Evolutionary conservation across 2,797 vertebrate genomes (phyloP).

Genomic region (Serranus cabrilla): DNA sequence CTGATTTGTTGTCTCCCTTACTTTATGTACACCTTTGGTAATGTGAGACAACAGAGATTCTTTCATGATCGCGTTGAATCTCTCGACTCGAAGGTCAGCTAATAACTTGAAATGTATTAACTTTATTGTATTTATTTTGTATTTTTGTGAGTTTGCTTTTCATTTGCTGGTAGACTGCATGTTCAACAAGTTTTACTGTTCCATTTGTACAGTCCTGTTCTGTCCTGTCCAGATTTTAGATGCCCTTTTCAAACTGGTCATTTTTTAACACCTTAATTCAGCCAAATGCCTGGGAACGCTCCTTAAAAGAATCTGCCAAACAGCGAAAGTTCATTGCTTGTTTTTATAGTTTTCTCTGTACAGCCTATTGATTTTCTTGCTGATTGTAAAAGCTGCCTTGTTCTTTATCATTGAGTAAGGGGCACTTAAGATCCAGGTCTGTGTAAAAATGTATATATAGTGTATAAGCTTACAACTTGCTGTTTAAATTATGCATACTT

Average conservation of each 20-base stretch:
- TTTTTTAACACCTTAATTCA: conserved; percentile 69
- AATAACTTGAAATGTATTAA: conserved; percentile 82
- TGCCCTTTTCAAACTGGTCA: conserved; percentile 59
- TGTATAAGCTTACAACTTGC: conserved; percentile 84
- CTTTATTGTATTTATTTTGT: conserved; percentile 83
- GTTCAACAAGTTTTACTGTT: conserved; percentile 71
- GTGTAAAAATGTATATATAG: conserved; percentile 86
- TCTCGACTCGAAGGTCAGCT: conserved; percentile 68
- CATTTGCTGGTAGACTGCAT: conserved; percentile 82
- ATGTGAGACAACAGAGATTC: conserved; percentile 39
- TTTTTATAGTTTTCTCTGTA: conserved; percentile 75
- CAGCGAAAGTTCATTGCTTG: conserved; percentile 65
- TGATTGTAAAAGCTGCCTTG: conserved; percentile 85
- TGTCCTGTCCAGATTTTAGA: conserved; percentile 71
- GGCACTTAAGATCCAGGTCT: conserved; percentile 83
- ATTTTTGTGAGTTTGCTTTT: conserved; percentile 75
- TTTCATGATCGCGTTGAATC: conserved; percentile 50
- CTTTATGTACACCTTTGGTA: conserved; percentile 46
- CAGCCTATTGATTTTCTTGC: conserved; percentile 73
- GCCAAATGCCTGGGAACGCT: conserved; percentile 74
- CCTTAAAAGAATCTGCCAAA: conserved; percentile 71
- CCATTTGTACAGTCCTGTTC: conserved; percentile 78
- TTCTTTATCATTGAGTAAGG: conserved; percentile 80
- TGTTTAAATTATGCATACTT: conserved; percentile 90
- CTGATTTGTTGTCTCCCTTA: conserved; percentile 45